These are phyloP conservation scores for Ophioderma brevispina DNA, from an alignment of 35 echinoderm and acorn worm genomes.

Conservation along the genomic window DNA sequence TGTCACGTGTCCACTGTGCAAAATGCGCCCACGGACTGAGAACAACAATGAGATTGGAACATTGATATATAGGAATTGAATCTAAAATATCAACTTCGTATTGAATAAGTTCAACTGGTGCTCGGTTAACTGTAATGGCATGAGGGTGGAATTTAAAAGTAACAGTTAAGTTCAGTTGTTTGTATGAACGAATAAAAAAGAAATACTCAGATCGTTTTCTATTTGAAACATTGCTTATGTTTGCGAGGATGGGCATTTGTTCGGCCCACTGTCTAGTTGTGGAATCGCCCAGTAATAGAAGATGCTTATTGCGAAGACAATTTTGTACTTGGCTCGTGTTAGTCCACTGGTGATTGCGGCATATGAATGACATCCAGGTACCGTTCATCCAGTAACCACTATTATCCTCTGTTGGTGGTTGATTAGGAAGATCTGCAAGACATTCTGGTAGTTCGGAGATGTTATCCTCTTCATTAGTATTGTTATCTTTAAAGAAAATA, in stretches of 20 bases:
- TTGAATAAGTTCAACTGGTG: background rate
- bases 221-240: background rate
- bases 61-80: background rate
- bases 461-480: too few species aligned
- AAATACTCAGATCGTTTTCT: background rate
- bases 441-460: too few species aligned
- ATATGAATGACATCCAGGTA: constrained; percentile 35
- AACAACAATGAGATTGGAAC: constrained; percentile 26
- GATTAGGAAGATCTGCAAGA: too few species aligned
- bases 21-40: constrained; percentile 61
- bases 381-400: constrained; percentile 41
- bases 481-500: too few species aligned
- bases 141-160: background rate
- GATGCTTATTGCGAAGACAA: constrained; percentile 6
- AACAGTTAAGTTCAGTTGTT: background rate
- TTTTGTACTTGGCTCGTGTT: background rate
- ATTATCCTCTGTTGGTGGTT: too few species aligned
- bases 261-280: constrained; percentile 29
- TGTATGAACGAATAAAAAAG: background rate
- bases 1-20: constrained; percentile 28
- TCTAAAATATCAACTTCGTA: background rate
- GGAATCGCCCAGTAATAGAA: constrained; percentile 36
- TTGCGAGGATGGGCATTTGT: background rate
- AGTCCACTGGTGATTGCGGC: constrained; percentile 14
- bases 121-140: background rate